phyloP scores from a whole-genome alignment of 2,888 invertebrate species.

The Anoplius nigerrimus region DNA sequence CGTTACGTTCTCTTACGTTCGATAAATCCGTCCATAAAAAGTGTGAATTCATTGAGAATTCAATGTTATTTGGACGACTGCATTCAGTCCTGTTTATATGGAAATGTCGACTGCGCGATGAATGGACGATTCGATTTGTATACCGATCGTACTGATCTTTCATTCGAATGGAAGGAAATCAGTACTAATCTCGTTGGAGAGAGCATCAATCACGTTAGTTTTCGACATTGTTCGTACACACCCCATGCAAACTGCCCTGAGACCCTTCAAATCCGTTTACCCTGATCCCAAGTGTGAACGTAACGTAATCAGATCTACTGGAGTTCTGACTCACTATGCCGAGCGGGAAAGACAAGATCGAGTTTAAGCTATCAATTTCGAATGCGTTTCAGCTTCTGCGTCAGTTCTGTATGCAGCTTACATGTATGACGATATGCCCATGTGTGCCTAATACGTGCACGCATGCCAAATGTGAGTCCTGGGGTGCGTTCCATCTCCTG shows the following conservation, averaged over 20 bases:
- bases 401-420: not conserved
- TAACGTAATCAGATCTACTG: constrained; percentile 34
- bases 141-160: not conserved
- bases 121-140: constrained; percentile 5
- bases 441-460: not conserved
- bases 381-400: constrained; percentile 10
- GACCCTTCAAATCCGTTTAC: constrained; percentile 19
- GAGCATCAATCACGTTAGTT: constrained; percentile 4
- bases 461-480: constrained; percentile 7
- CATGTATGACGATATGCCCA: not conserved
- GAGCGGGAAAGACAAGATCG: constrained; percentile 27
- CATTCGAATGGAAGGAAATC: constrained; percentile 7
- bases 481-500: constrained; percentile 38
- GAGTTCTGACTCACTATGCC: constrained; percentile 33
- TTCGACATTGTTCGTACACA: constrained; percentile 15
- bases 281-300: constrained; percentile 26
- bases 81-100: too few species aligned
- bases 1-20: too few species aligned
- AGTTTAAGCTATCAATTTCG: constrained; percentile 24
- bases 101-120: not conserved
- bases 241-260: constrained; percentile 2
- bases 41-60: too few species aligned
- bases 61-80: too few species aligned
- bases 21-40: too few species aligned
- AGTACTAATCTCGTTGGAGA: constrained; percentile 6